A percentile compares a stretch with the other conserved stretches of the same genome.
These are phyloP conservation scores for Caenorhabditis becei DNA, from an alignment of 2,888 invertebrate genomes.

Conservation along the genomic window DNA sequence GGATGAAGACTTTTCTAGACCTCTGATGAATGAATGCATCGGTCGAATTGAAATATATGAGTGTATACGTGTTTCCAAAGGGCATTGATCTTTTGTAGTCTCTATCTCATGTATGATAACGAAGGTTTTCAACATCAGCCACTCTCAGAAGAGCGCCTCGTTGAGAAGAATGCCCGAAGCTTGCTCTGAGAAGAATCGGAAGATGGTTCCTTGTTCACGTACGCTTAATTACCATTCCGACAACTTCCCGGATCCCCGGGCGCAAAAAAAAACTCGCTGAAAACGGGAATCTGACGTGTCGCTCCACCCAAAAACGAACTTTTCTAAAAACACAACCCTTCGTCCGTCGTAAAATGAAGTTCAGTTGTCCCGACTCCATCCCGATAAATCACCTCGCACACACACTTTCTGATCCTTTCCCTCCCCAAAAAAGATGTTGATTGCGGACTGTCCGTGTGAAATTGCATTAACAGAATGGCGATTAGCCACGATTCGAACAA, in stretches of 20 bases:
- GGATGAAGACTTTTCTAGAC: conserved; percentile 17
- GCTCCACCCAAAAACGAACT: conserved; percentile 17
- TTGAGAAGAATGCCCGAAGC: too few species aligned
- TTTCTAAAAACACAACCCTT: conserved; percentile 13
- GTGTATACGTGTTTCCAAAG: neutral
- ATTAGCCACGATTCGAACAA: conserved; percentile 35
- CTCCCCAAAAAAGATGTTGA: neutral
- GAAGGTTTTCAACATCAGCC: too few species aligned
- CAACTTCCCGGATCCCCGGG: too few species aligned
- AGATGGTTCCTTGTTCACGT: too few species aligned
- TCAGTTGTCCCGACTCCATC: conserved; percentile 12
- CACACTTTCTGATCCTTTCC: conserved; percentile 25
- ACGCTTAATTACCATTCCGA: too few species aligned
- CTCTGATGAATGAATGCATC: conserved; percentile 22
- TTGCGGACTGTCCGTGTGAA: neutral
- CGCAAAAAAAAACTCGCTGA: too few species aligned
- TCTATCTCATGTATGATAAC: neutral
- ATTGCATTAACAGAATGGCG: conserved; percentile 19
- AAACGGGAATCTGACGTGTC: conserved; percentile 1
- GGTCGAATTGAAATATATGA: conserved; percentile 15
- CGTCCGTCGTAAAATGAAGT: conserved; percentile 26
- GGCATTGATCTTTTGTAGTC: conserved; percentile 3
- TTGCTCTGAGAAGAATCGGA: too few species aligned
- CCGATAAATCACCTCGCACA: conserved; percentile 21
- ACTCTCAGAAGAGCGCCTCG: too few species aligned